Evolutionary conservation across 2,888 invertebrate species (phyloP), one percentile per base, ranked within the genome.

Genomic region (Sesia apiformis): DNA sequence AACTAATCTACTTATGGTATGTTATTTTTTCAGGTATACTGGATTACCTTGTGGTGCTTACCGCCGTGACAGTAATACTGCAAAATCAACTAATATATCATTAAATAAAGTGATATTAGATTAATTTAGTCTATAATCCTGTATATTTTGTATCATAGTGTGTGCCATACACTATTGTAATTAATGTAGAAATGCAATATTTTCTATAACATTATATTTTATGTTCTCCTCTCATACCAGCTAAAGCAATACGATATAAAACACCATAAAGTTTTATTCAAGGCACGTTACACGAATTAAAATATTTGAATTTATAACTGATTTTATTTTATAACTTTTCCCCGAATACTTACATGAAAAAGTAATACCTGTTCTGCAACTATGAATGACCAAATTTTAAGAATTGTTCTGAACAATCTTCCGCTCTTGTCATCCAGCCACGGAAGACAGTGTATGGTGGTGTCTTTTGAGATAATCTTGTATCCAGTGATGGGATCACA

Each of bases 51-150:
- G 58, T 77, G 68, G 65, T 81, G 74, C 76, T 87, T 66, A 58
- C 77, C 63, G 70, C 72, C 66, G 63, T 75, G 63, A 64, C 73
- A 61, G 67, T 74, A 67, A 64, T 70, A 63, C 74, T 85, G 64
- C 74, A 79, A 74, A 75, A 77, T 66, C 70, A 76, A 70, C 70
- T 85, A 79, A 3, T 50, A 7, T 85, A 84, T 85, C 81, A 86
- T 83, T 84, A 83, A 79, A 78, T 81, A 79, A 86, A 87, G 88
- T 89, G 88, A 89, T 89, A 89, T 81, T 89, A 88, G 88, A 78
- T 63, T 85, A 78, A 79, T 73, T 72, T 82, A 84, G 77, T 74
- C 66, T 75, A 70, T 78, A 81, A 81, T 82, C 81, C 80, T 89
- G 87, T 88, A 89, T 81, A 89, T 87, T 86, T 88, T 89, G 87